Evolutionary conservation across 2,888 invertebrate species (phyloP).

Genomic region (Salpingus planirostris): DNA sequence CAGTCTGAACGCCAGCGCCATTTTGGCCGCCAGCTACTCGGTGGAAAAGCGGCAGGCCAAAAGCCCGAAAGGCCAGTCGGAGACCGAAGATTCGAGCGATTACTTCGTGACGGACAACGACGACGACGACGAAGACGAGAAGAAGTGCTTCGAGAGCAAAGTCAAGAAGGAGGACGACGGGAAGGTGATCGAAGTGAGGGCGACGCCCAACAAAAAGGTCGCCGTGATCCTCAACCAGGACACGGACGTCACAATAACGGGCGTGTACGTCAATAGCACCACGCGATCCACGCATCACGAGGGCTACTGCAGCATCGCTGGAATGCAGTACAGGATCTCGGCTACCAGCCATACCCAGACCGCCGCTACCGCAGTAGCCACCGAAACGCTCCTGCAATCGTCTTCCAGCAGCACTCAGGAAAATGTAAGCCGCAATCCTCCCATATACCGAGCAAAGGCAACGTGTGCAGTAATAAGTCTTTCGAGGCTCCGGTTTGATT

Average conservation of each 20-base stretch:
- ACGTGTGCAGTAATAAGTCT: too few species aligned
- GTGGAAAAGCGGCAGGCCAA: slow-evolving; percentile 52
- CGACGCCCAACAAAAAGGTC: slow-evolving; percentile 48
- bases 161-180: slow-evolving; percentile 47
- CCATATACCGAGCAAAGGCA: too few species aligned
- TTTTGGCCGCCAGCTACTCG: slow-evolving; percentile 77
- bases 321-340: slow-evolving; percentile 81
- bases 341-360: slow-evolving; percentile 81
- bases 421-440: slow-evolving; percentile 32
- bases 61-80: slow-evolving; percentile 46
- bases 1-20: slow-evolving; percentile 82
- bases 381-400: slow-evolving; percentile 45
- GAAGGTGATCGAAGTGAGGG: slow-evolving; percentile 37
- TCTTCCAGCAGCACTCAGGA: slow-evolving; percentile 33
- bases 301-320: slow-evolving; percentile 75
- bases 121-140: slow-evolving; percentile 40
- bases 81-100: slow-evolving; percentile 44
- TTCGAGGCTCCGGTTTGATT: too few species aligned
- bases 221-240: slow-evolving; percentile 80
- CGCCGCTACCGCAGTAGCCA: slow-evolving; percentile 71
- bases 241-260: slow-evolving; percentile 80
- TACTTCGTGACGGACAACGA: slow-evolving; percentile 44
- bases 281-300: slow-evolving; percentile 68
- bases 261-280: slow-evolving; percentile 70
- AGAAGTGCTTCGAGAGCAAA: slow-evolving; percentile 39